phyloP scores from a whole-genome alignment of 2,797 vertebrate species.

The Gastrophryne carolinensis region DNA sequence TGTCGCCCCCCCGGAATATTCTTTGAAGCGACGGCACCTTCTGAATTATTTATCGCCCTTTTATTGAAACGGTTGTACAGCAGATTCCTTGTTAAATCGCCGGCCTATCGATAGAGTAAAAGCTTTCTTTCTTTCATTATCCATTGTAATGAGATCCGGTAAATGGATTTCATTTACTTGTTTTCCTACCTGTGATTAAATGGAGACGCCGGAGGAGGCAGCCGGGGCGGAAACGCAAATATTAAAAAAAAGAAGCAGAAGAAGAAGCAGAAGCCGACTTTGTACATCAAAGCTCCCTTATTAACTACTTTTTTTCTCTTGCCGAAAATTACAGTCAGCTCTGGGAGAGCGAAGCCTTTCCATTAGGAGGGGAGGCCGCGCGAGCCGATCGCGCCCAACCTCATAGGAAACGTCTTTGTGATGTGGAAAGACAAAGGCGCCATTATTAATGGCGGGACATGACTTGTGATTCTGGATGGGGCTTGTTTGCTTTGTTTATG shows the following conservation, averaged over 20 bases:
- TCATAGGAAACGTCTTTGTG: background rate
- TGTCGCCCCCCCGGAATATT: no score
- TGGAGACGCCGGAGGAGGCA: background rate
- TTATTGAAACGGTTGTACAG: no score
- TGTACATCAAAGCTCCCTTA: slow-evolving; percentile 19
- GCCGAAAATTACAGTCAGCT: slow-evolving; percentile 13
- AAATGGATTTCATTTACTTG: background rate
- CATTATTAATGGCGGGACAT: no score
- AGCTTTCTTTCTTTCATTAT: no score
- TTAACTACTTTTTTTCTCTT: background rate
- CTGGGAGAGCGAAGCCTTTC: background rate
- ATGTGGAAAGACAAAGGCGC: background rate
- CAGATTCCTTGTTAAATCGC: no score
- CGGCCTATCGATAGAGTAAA: no score
- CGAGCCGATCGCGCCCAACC: background rate
- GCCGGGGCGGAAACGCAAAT: background rate
- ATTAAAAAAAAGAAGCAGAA: background rate
- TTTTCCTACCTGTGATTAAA: slow-evolving; percentile 11
- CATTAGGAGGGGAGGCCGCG: no score
- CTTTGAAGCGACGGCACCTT: no score
- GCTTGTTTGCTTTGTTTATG: background rate
- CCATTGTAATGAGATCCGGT: background rate
- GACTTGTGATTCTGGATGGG: background rate
- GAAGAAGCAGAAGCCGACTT: background rate
- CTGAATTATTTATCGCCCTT: no score